Conservation (phyloP, 2,888 invertebrate species). For the Chironomus riparius region DNA sequence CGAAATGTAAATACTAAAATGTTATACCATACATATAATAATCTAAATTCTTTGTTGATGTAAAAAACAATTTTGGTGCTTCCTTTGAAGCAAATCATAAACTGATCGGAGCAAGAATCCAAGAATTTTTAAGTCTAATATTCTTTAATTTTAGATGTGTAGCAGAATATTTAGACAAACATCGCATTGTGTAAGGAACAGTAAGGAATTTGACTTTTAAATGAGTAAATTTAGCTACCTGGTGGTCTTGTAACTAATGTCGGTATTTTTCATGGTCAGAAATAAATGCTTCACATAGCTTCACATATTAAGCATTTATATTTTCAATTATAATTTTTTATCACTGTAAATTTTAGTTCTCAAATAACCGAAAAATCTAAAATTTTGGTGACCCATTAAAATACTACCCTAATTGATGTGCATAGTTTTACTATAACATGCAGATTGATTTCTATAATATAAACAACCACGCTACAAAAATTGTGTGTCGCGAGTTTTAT, state of each 20-base stretch:
- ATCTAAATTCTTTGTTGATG: not conserved
- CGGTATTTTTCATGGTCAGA: not conserved
- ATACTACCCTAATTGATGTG: no score
- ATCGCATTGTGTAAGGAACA: not conserved
- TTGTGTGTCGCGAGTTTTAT: no score
- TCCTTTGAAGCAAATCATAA: not conserved
- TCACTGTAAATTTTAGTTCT: no score
- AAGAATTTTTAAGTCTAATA: not conserved
- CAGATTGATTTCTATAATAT: no score
- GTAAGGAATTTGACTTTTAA: slow-evolving; percentile 13
- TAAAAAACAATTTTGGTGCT: not conserved
- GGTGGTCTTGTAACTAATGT: not conserved
- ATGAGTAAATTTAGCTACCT: slow-evolving; percentile 5
- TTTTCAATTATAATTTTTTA: no score
- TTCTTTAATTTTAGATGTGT: no score
- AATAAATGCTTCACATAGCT: not conserved
- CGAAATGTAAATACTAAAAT: slow-evolving; percentile 1
- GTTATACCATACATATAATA: not conserved
- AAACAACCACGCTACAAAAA: no score
- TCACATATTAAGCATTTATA: no score
- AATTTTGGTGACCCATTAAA: no score
- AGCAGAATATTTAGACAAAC: no score
- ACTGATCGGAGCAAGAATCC: not conserved
- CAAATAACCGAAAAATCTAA: no score
- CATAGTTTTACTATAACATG: no score